Evolutionary conservation across 2,797 vertebrate species (phyloP).

Genomic region (Morus bassanus): DNA sequence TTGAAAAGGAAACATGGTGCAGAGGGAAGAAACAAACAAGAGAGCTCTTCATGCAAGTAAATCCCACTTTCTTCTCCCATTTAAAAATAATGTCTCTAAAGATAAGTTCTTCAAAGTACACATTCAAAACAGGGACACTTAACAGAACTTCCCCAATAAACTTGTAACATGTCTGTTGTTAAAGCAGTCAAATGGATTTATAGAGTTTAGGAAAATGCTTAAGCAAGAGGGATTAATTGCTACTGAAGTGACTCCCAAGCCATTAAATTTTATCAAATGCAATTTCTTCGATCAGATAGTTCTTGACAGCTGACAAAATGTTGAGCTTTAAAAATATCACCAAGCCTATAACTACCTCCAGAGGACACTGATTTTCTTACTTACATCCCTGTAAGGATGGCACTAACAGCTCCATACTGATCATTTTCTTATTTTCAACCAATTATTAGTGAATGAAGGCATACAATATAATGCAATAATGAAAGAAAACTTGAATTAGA

Average conservation of each 20-base stretch:
- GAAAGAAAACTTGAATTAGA: background rate
- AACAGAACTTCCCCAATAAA: background rate
- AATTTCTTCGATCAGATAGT: background rate
- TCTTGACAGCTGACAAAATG: slow-evolving; percentile 52
- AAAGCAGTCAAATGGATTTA: slow-evolving; percentile 2
- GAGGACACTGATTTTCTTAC: slow-evolving; percentile 16
- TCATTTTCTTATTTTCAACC: slow-evolving; percentile 6
- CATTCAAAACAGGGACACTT: background rate
- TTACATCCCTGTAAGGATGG: background rate
- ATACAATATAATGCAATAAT: background rate
- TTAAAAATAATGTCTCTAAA: background rate
- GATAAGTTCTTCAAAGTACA: background rate
- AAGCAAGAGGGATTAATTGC: slow-evolving; percentile 36
- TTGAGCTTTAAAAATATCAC: slow-evolving; percentile 43
- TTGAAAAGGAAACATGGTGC: background rate
- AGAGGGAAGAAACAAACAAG: background rate
- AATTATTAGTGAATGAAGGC: background rate
- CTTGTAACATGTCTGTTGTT: background rate
- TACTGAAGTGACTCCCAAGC: slow-evolving; percentile 20
- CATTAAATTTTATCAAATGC: slow-evolving; percentile 40
- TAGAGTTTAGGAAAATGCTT: background rate
- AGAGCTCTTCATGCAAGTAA: background rate
- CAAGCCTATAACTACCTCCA: slow-evolving; percentile 2
- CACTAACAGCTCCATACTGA: background rate
- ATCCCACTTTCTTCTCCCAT: background rate